These are phyloP conservation scores for Neopelma chrysocephalum DNA, from an alignment of 2,797 vertebrate genomes.

Conservation along the genomic window DNA sequence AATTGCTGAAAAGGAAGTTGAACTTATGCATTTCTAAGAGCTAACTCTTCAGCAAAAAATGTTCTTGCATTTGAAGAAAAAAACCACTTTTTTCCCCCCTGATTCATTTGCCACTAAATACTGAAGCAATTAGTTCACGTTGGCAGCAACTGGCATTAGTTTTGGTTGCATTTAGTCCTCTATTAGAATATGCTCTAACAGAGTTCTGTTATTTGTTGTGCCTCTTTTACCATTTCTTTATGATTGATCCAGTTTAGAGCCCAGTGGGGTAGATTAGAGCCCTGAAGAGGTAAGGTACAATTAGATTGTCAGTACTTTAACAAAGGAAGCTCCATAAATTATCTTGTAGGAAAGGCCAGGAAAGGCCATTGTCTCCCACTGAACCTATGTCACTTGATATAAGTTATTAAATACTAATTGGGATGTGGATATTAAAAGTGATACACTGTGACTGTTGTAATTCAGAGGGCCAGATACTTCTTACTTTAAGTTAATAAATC, in stretches of 20 bases:
- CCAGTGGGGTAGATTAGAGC: background rate
- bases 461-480: background rate
- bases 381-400: background rate
- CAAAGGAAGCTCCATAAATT: background rate
- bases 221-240: background rate
- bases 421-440: background rate
- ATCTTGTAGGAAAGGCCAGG: background rate
- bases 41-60: background rate
- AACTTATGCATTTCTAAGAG: background rate
- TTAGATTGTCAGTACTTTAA: background rate
- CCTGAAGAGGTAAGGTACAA: background rate
- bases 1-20: background rate
- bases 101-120: background rate
- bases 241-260: background rate
- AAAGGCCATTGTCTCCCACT: background rate
- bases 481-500: background rate
- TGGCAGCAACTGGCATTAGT: background rate
- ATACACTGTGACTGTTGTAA: background rate
- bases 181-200: background rate
- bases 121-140: background rate
- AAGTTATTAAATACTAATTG: background rate
- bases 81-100: fast-evolving
- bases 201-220: background rate
- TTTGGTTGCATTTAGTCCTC: background rate
- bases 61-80: background rate